Evolutionary conservation across 92 coral and sea anemone species (phyloP).

Genomic region (Zoanthus gigantus): DNA sequence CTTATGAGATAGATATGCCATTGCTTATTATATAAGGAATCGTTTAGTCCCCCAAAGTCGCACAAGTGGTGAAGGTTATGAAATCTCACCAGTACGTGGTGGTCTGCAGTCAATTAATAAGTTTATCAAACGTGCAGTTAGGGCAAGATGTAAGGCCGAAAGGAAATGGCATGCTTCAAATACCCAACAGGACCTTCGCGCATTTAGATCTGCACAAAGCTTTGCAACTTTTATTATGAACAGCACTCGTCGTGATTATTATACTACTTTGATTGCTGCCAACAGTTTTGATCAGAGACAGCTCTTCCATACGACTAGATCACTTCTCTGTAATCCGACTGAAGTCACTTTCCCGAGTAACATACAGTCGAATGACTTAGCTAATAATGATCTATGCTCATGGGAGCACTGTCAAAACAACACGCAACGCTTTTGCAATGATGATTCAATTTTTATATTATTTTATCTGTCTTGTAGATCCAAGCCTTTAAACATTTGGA

Average conservation of each 20-base stretch:
- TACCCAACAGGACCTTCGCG: constrained; percentile 46
- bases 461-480: constrained; percentile 51
- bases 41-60: too few species aligned
- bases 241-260: constrained; percentile 26
- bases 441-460: too few species aligned
- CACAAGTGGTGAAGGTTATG: too few species aligned
- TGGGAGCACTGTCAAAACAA: too few species aligned
- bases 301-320: neutral
- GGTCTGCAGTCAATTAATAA: too few species aligned
- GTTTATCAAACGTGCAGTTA: neutral
- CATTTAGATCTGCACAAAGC: constrained; percentile 45
- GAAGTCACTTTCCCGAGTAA: constrained; percentile 1
- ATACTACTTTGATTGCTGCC: neutral
- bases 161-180: constrained; percentile 24
- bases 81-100: too few species aligned
- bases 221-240: constrained; percentile 41
- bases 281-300: constrained; percentile 10
- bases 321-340: neutral
- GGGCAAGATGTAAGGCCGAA: neutral
- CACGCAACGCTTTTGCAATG: too few species aligned
- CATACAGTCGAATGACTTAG: neutral
- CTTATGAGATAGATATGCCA: too few species aligned
- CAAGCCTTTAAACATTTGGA: constrained; percentile 87
- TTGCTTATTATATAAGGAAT: too few species aligned
- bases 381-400: neutral